These are phyloP conservation scores for Monochamus saltuarius DNA, from an alignment of 1,140 invertebrate genomes.

Conservation along the genomic window DNA sequence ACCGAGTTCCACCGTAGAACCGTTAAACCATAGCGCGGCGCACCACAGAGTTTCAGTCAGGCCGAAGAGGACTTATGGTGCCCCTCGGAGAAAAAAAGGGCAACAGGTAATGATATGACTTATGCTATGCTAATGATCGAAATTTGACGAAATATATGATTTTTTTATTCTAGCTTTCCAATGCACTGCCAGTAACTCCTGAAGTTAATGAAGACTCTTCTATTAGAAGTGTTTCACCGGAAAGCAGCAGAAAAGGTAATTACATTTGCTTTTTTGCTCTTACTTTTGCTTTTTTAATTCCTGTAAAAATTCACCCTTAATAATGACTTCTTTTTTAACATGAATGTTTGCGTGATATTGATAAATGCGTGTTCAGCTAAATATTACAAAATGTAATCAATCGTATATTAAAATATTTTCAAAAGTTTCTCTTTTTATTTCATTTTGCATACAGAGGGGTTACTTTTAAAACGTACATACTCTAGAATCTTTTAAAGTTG, in stretches of 20 bases:
- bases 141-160: background rate
- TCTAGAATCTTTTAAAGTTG: too few species aligned
- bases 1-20: slow-evolving; percentile 51
- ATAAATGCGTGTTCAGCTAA: too few species aligned
- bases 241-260: slow-evolving; percentile 51
- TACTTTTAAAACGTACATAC: too few species aligned
- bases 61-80: slow-evolving; percentile 72
- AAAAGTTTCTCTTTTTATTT: too few species aligned
- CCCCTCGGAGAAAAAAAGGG: slow-evolving; percentile 62
- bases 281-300: too few species aligned
- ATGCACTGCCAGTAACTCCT: slow-evolving; percentile 65
- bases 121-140: background rate
- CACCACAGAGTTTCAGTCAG: slow-evolving; percentile 74
- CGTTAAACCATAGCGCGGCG: slow-evolving; percentile 75
- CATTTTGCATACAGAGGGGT: too few species aligned
- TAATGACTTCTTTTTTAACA: too few species aligned
- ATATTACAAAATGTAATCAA: too few species aligned
- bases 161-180: slow-evolving; percentile 48
- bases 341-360: too few species aligned
- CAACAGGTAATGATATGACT: slow-evolving; percentile 35
- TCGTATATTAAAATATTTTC: too few species aligned
- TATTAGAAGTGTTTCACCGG: slow-evolving; percentile 61
- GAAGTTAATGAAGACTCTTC: slow-evolving; percentile 71
- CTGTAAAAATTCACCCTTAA: too few species aligned
- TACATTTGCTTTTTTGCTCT: slow-evolving; percentile 7